A percentile compares a stretch with the other conserved stretches of the same genome.
Evolutionary conservation across 2,888 invertebrate genomes (phyloP).

Genomic region (Drosophila melanosoma): DNA sequence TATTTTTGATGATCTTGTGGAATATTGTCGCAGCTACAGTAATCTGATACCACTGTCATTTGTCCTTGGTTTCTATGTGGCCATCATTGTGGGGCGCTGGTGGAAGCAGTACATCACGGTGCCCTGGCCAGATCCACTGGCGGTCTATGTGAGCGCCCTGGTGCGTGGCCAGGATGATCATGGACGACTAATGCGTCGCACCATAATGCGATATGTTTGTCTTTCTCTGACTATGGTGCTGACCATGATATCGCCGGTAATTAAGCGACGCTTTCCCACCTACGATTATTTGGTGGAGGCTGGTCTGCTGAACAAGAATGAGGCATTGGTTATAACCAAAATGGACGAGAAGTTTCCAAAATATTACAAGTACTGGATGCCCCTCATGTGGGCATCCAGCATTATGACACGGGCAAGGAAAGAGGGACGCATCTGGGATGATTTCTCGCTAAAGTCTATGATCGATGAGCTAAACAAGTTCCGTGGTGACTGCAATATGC

Average conservation of each 20-base stretch:
- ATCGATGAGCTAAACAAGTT: constrained; percentile 94
- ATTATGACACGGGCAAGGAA: constrained; percentile 94
- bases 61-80: constrained; percentile 96
- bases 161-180: constrained; percentile 93
- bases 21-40: constrained; percentile 93
- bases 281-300: constrained; percentile 93
- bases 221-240: constrained; percentile 93
- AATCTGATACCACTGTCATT: constrained; percentile 95
- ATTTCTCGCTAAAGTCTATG: constrained; percentile 96
- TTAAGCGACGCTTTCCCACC: constrained; percentile 94
- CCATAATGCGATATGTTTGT: constrained; percentile 93
- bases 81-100: constrained; percentile 96
- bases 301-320: constrained; percentile 92
- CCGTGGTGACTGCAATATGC: constrained; percentile 90
- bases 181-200: constrained; percentile 92
- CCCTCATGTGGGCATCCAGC: constrained; percentile 95
- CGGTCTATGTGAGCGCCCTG: constrained; percentile 92
- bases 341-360: constrained; percentile 92
- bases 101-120: constrained; percentile 93
- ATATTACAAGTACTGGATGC: constrained; percentile 95
- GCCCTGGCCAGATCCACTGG: constrained; percentile 94
- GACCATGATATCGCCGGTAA: constrained; percentile 93
- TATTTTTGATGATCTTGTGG: constrained; percentile 91
- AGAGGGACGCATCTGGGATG: constrained; percentile 94
- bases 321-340: constrained; percentile 90